A percentile compares a stretch with the other conserved stretches of the same genome.
phyloP scores from a whole-genome alignment of 2,113 vertebrate species.

The Recurvirostra avosetta region DNA sequence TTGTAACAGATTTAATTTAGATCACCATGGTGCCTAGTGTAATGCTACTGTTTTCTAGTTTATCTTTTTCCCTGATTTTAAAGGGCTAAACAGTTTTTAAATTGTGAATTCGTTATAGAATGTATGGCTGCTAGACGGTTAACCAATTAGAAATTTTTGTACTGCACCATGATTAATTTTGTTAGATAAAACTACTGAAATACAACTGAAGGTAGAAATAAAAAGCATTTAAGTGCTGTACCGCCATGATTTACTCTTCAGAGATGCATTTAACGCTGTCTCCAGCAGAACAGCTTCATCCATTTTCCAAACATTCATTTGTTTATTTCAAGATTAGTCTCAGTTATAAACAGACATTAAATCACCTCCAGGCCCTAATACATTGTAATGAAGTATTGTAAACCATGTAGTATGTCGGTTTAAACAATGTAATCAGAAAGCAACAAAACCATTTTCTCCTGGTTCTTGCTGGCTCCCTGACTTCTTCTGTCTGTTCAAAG shows the following conservation, averaged over 20 bases:
- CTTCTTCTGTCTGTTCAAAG: slow-evolving; percentile 64
- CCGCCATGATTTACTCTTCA: slow-evolving; percentile 45
- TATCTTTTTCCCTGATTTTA: neutral
- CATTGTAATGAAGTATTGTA: slow-evolving; percentile 75
- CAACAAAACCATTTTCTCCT: slow-evolving; percentile 68
- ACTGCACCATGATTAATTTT: slow-evolving; percentile 35
- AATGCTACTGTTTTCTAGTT: slow-evolving; percentile 38
- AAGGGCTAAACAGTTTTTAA: slow-evolving; percentile 29
- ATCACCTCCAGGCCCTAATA: slow-evolving; percentile 69
- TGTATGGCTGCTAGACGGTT: neutral
- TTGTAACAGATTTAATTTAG: slow-evolving; percentile 66
- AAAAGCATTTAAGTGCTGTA: slow-evolving; percentile 52
- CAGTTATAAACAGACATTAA: slow-evolving; percentile 75
- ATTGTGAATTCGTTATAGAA: slow-evolving; percentile 4
- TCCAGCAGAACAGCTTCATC: slow-evolving; percentile 55
- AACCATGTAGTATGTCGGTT: slow-evolving; percentile 73
- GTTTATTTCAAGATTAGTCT: slow-evolving; percentile 73
- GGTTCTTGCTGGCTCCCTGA: slow-evolving; percentile 44
- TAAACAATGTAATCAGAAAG: slow-evolving; percentile 77
- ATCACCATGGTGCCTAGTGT: slow-evolving; percentile 41
- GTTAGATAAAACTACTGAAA: slow-evolving; percentile 51
- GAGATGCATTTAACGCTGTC: slow-evolving; percentile 57
- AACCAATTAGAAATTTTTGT: slow-evolving; percentile 25
- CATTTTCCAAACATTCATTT: slow-evolving; percentile 70
- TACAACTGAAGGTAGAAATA: slow-evolving; percentile 55